Conservation (phyloP, 2,113 vertebrate species). For the Dermatemys mawii region DNA sequence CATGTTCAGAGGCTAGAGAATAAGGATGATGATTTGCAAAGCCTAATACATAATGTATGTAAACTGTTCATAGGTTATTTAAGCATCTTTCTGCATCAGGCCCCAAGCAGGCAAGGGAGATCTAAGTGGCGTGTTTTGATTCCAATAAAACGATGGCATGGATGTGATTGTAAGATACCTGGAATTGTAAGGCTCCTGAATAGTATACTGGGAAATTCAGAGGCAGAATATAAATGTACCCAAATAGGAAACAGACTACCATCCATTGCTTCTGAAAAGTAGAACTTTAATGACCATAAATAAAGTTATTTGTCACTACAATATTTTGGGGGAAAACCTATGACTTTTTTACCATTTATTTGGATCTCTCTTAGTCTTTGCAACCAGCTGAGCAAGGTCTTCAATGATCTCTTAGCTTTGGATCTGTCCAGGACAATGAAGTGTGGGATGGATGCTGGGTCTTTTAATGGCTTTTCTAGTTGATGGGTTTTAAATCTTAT, state of each 20-base stretch:
- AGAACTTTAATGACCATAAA: neutral
- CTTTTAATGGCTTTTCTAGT: neutral
- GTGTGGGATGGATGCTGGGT: neutral
- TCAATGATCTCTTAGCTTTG: neutral
- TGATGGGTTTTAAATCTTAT: neutral
- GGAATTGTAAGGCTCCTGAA: neutral
- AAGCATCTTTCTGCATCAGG: neutral
- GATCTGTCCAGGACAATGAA: neutral
- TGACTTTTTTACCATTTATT: neutral
- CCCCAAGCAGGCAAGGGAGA: neutral
- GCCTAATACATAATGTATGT: neutral
- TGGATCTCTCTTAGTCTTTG: neutral
- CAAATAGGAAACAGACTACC: neutral
- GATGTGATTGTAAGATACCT: neutral
- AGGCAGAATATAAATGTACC: neutral
- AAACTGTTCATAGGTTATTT: neutral
- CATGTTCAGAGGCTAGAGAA: neutral
- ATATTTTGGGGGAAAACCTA: neutral
- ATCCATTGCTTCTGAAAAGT: neutral
- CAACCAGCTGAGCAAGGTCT: neutral
- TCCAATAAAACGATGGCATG: neutral
- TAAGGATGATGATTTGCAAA: neutral
- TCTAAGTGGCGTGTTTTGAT: neutral
- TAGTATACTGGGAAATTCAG: neutral
- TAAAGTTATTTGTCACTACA: neutral